Evolutionary conservation across 2,113 vertebrate species (phyloP).

Genomic region (Ciconia stormi): DNA sequence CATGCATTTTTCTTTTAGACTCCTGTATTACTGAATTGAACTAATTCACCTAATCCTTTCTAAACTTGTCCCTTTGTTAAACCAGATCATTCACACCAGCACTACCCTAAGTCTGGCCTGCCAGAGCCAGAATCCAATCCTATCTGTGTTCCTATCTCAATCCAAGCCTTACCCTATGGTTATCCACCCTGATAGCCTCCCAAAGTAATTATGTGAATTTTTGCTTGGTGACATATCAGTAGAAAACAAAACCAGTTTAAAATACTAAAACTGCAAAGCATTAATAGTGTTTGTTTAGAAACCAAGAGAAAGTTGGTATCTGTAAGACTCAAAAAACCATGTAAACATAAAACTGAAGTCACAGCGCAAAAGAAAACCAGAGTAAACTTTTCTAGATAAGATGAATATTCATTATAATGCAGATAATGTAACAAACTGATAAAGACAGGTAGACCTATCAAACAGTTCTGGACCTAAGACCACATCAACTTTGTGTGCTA

Average conservation of each 20-base stretch:
- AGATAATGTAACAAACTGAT: not conserved
- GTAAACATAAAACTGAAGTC: not conserved
- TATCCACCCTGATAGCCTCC: not conserved
- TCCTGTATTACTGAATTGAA: fast-evolving
- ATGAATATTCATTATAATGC: not conserved
- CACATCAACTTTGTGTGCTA: not conserved
- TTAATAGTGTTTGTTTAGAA: not conserved
- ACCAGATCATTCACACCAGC: fast-evolving
- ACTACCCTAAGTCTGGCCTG: not conserved
- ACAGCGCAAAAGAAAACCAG: not conserved
- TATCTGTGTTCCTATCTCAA: not conserved
- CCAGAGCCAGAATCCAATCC: not conserved
- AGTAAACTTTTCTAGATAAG: not conserved
- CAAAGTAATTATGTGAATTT: not conserved
- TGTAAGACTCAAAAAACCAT: not conserved
- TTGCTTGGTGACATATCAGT: not conserved
- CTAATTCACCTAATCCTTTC: not conserved
- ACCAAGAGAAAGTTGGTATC: not conserved
- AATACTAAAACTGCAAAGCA: not conserved
- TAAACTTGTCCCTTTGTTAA: not conserved
- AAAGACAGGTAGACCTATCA: not conserved
- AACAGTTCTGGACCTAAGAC: not conserved
- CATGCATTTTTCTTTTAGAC: not conserved
- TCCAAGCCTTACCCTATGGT: not conserved
- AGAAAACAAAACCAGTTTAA: not conserved